A percentile compares a stretch with the other conserved stretches of the same genome.
Evolutionary conservation across 2,888 invertebrate genomes (phyloP).

Genomic region (Drosophila rellima): DNA sequence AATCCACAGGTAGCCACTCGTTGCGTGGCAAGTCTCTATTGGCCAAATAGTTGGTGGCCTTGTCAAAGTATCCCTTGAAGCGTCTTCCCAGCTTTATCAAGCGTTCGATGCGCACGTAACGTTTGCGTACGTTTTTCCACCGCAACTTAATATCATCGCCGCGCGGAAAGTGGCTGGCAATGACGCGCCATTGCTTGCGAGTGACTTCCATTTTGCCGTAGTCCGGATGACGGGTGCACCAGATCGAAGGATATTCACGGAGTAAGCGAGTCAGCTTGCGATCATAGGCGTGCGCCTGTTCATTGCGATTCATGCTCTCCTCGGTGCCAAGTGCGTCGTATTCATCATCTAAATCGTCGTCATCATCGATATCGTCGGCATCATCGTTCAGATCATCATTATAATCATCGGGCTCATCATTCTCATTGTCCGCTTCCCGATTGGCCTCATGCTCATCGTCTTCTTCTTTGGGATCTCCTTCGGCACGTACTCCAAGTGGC

Average conservation of each 20-base stretch:
- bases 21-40: constrained; percentile 75
- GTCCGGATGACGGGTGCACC: constrained; percentile 83
- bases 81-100: constrained; percentile 78
- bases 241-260: constrained; percentile 81
- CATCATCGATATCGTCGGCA: constrained; percentile 65
- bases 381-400: constrained; percentile 41
- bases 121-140: constrained; percentile 83
- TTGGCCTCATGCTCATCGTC: constrained; percentile 31
- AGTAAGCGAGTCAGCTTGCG: constrained; percentile 79
- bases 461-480: constrained; percentile 68
- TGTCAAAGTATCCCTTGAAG: constrained; percentile 83
- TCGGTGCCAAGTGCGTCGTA: constrained; percentile 71
- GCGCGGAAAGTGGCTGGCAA: constrained; percentile 75
- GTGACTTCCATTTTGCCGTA: constrained; percentile 82
- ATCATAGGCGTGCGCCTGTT: constrained; percentile 80
- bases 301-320: constrained; percentile 81
- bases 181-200: constrained; percentile 83
- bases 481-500: constrained; percentile 71
- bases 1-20: constrained; percentile 78
- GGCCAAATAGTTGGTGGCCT: constrained; percentile 81
- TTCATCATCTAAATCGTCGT: constrained; percentile 62
- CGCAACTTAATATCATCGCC: constrained; percentile 81
- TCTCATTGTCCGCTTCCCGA: constrained; percentile 29
- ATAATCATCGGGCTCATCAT: constrained; percentile 42
- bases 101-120: constrained; percentile 78